A percentile compares a stretch with the other conserved stretches of the same genome.
Conservation (phyloP, 1,140 invertebrate species). For the Parapsyche elsis region DNA sequence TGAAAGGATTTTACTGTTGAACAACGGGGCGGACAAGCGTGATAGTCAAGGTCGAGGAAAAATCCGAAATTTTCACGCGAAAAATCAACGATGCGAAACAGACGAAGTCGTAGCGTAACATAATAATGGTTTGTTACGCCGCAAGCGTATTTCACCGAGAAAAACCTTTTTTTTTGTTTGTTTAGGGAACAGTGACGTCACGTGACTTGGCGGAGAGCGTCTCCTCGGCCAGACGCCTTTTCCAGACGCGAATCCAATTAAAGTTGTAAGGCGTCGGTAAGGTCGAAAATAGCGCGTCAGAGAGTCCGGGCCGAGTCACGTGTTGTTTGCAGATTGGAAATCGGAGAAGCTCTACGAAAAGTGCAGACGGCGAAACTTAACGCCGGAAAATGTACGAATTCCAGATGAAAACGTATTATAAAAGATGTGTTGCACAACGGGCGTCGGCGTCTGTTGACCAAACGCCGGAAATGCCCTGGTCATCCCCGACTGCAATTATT, state of each 20-base stretch:
- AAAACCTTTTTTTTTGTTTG: no score
- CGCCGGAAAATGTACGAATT: background rate
- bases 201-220: no score
- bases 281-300: background rate
- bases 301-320: background rate
- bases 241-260: constrained; percentile 14
- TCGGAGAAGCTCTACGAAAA: background rate
- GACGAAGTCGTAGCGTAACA: no score
- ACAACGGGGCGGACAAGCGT: background rate
- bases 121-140: no score
- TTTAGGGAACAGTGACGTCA: no score
- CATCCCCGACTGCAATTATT: no score
- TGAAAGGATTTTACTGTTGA: no score
- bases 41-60: constrained; percentile 12
- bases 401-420: no score
- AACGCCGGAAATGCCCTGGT: no score
- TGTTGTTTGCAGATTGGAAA: background rate
- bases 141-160: no score
- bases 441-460: no score
- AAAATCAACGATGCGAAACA: background rate
- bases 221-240: background rate
- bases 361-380: background rate
- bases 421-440: no score
- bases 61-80: background rate
- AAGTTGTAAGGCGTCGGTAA: background rate